Percentiles rank a stretch among this genome's conserved stretches.
Evolutionary conservation across 2,113 vertebrate species (phyloP).

Genomic region (Poeciliopsis prolifica): DNA sequence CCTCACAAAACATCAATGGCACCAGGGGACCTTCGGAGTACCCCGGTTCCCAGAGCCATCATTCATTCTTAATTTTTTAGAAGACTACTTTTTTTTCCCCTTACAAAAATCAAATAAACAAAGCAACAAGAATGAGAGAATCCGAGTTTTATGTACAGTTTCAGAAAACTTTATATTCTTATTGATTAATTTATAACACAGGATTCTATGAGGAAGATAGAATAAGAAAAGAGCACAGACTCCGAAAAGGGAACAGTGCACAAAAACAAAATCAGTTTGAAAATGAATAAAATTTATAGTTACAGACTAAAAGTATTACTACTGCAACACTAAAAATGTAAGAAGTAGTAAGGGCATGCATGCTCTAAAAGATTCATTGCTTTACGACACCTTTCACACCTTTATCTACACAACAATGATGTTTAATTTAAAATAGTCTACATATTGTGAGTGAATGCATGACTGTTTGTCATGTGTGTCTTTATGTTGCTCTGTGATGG

Average conservation of each 20-base stretch:
- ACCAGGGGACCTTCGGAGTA: slow-evolving; percentile 52
- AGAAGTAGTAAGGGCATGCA: no score
- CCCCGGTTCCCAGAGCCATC: slow-evolving; percentile 50
- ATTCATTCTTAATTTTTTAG: slow-evolving; percentile 18
- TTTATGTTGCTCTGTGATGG: no score
- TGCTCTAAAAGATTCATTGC: no score
- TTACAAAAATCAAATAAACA: neutral
- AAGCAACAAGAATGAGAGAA: neutral
- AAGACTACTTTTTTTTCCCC: neutral
- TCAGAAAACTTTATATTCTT: neutral
- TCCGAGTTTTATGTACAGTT: neutral
- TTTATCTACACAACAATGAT: no score
- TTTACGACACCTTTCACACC: no score
- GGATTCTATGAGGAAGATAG: neutral
- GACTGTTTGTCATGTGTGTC: no score
- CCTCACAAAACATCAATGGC: slow-evolving; percentile 47
- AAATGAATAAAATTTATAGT: neutral
- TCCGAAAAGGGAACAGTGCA: neutral
- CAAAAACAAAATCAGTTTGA: neutral
- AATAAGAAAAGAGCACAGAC: neutral
- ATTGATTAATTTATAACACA: neutral
- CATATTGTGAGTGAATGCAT: no score
- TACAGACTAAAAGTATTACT: no score
- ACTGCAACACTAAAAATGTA: no score
- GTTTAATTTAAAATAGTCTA: no score